Conservation (phyloP, 1,140 invertebrate genomes). For the Ladona fulva region DNA sequence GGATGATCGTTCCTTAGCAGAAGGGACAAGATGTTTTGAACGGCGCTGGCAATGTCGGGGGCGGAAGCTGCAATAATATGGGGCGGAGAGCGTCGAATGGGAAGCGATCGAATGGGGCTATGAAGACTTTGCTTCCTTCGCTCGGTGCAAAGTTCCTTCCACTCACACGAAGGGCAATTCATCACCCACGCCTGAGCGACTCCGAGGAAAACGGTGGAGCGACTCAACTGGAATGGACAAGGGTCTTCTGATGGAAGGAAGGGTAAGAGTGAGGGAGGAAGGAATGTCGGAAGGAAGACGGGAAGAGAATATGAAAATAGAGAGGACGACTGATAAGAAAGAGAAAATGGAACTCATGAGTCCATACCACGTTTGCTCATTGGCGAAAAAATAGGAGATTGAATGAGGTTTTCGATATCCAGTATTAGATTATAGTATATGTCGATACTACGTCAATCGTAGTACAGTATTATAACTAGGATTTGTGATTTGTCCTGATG, state of each 20-base stretch:
- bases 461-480: too few species aligned
- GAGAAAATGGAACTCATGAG: too few species aligned
- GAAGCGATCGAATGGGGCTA: neutral
- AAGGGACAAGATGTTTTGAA: too few species aligned
- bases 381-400: too few species aligned
- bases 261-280: neutral
- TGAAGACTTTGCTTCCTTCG: neutral
- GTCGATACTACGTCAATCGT: too few species aligned
- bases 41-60: neutral
- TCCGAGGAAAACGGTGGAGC: neutral
- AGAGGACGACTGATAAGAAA: too few species aligned
- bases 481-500: too few species aligned
- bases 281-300: neutral
- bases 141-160: neutral
- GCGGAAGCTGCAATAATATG: neutral
- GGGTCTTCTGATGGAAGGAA: neutral
- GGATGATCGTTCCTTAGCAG: too few species aligned
- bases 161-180: neutral
- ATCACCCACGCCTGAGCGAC: neutral
- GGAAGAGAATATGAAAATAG: neutral
- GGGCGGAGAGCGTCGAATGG: neutral
- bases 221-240: neutral
- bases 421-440: too few species aligned
- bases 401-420: too few species aligned
- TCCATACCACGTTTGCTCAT: too few species aligned